Evolutionary conservation across 2,797 vertebrate species (phyloP), one percentile per base, ranked within the genome.

Genomic region (Crocidura indochinensis): DNA sequence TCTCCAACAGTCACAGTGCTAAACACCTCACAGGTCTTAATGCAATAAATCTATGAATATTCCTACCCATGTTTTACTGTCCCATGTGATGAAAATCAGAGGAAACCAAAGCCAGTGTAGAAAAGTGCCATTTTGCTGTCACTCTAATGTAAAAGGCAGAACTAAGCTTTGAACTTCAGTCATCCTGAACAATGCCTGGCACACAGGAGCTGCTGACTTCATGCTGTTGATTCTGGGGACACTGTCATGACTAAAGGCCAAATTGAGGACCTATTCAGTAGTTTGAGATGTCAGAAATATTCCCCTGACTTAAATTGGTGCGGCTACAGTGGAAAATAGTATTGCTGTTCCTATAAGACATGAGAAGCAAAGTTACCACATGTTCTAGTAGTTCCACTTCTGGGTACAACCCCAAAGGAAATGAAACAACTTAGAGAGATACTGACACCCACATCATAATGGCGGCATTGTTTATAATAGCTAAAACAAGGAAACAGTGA

Each of bases 261-360:
- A 44, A 7, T 8, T 60, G 46, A 69, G 19, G 73, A 24, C 19
- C 20, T 68, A 38, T 68, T 27, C 26, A 72, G 49, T 62, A 27
- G 65, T 68, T 71, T 89, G 62, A 84, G 60, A 31, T 64, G 72
- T 84, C 27, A 78, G 27, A 91, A 71, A 24, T 24, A 3, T 9
- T 22, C 12, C 44, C 15, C 68, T 9, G 10, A 2, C 20, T 19
- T 44, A 17, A 46, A 46, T 46, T 38, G 31, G 6, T 73, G 12
- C 10, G 47, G 31, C 44, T 20, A 71, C 19, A 44, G 22, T 65
- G 2, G 69, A 72, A 22, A 72, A 44, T 31, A 71, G 22, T 6
- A 14, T 27, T 38, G 5, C 10, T 22, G 20, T 6, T 1, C 19
- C 68, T 71, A 31, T 20, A 71, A 46, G 47, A 14, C 24, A 47